Percentiles rank a stretch among this genome's conserved stretches.
These are phyloP conservation scores for Grallaria varia DNA, from an alignment of 2,113 vertebrate genomes.

Conservation along the genomic window DNA sequence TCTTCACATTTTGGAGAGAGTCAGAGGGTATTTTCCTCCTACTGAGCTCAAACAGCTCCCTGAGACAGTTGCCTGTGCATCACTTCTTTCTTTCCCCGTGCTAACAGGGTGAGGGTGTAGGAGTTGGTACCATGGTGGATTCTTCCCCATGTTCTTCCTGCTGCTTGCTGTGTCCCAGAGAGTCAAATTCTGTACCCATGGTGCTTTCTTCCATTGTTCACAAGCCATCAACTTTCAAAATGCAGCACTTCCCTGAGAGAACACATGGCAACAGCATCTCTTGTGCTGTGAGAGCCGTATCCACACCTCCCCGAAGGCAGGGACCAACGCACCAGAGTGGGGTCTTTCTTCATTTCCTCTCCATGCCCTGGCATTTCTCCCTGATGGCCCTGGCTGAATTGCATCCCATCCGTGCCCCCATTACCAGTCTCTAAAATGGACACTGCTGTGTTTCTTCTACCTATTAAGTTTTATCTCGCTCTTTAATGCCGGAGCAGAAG, in stretches of 20 bases:
- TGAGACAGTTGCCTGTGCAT: neutral
- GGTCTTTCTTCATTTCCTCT: neutral
- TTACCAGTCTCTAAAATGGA: neutral
- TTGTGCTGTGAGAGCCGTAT: rapidly evolving
- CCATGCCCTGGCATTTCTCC: neutral
- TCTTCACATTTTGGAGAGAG: neutral
- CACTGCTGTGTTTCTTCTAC: neutral
- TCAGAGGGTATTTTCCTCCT: neutral
- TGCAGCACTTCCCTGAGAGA: neutral
- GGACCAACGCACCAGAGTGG: neutral
- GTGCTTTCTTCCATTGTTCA: neutral
- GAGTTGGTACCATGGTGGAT: neutral
- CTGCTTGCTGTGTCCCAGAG: neutral
- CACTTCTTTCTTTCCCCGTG: neutral
- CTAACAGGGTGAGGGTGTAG: neutral
- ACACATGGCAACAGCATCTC: neutral
- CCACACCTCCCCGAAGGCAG: neutral
- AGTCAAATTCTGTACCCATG: neutral
- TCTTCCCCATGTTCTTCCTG: neutral
- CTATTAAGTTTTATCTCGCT: neutral
- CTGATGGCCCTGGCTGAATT: neutral
- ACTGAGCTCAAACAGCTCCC: neutral
- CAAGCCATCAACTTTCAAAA: neutral
- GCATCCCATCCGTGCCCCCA: rapidly evolving
- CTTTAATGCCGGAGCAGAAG: neutral